A percentile compares a stretch with the other conserved stretches of the same genome.
phyloP scores from a whole-genome alignment of 2,888 invertebrate genomes.

The Thecophora atra region DNA sequence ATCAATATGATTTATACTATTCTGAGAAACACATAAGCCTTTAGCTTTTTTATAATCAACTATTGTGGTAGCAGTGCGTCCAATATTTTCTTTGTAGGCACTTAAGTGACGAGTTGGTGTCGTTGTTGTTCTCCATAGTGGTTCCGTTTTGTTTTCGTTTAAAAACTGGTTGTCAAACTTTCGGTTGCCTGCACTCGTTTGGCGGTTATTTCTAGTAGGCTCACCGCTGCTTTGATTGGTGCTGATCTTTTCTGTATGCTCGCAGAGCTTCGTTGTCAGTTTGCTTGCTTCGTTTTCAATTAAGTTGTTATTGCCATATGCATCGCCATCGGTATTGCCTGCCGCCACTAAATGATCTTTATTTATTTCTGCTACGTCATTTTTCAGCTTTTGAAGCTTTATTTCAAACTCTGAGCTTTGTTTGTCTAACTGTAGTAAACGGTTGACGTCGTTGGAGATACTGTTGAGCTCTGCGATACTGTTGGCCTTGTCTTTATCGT shows the following conservation, averaged over 20 bases:
- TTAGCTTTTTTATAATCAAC: constrained; percentile 8
- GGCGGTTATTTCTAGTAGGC: constrained; percentile 8
- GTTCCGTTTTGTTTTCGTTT: constrained; percentile 28
- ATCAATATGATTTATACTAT: constrained; percentile 51
- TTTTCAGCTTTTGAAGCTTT: constrained; percentile 58
- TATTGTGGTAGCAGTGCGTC: background rate
- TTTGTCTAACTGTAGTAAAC: constrained; percentile 56
- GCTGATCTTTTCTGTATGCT: background rate
- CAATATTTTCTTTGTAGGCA: background rate
- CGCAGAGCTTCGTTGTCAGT: background rate
- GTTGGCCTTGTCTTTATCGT: constrained; percentile 55
- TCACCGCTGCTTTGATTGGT: background rate
- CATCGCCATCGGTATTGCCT: background rate
- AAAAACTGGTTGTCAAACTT: constrained; percentile 7
- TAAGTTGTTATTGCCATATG: constrained; percentile 11
- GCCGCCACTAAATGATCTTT: constrained; percentile 56
- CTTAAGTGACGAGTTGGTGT: background rate
- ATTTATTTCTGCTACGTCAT: constrained; percentile 62
- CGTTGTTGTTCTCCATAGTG: constrained; percentile 16
- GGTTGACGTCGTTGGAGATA: constrained; percentile 63
- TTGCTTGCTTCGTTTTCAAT: constrained; percentile 37
- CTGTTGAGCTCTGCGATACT: constrained; percentile 60
- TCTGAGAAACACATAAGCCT: constrained; percentile 48
- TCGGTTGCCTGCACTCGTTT: constrained; percentile 26
- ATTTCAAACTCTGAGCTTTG: constrained; percentile 59